Base-by-base conservation (phyloP, 2,113 vertebrate species). In the Cyprinodon brontotheroides region DNA sequence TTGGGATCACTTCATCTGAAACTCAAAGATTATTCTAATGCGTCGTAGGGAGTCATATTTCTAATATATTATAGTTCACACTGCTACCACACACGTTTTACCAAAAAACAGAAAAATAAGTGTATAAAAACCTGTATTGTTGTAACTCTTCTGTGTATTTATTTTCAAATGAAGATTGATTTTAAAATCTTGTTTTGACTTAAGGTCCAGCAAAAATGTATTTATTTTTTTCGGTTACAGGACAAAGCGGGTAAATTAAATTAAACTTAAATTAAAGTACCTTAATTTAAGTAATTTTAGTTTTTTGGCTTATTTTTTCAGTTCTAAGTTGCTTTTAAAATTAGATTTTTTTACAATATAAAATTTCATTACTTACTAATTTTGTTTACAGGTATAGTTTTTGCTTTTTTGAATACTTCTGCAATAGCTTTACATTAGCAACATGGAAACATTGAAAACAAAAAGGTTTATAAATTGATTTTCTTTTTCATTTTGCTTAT, bases 341-440 rank as follows among this genome's bases (percentile, higher is more conserved):
- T 3, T 20, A 63, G 5, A 17, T 13, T n/a, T 53, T 12, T 15
- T 53, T 45, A 22, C 10, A 3, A 66, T 43, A 10, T 61, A 71
- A 77, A 39, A 11, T 48, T 2, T 47, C 0, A 43, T 0, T 53
- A 77, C 29, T 0, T 15, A 13, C 66, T 36, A 47, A 29, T 74
- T 66, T 77, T 4, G 63, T 41, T 43, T 64, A 5, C 20, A 37
- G 61, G 13, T 11, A 3, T 45, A 10, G 39, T 43, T n/a, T 70
- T 63, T 29, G 29, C 11, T 38, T 15, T 20, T 50, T 40, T 48
- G 29, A 72, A 75, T 48, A 3, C 41, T 41, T 13, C 63, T 63
- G 57, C 48, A 20, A 68, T 3, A 60, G 2, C 61, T 78, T 22
- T 65, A n/a, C 45, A 8, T 65, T 79, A 80, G 78, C 85, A 85